These are phyloP conservation scores for Ptychochromis oligacanthus DNA, from an alignment of 2,113 vertebrate species.

Conservation along the genomic window DNA sequence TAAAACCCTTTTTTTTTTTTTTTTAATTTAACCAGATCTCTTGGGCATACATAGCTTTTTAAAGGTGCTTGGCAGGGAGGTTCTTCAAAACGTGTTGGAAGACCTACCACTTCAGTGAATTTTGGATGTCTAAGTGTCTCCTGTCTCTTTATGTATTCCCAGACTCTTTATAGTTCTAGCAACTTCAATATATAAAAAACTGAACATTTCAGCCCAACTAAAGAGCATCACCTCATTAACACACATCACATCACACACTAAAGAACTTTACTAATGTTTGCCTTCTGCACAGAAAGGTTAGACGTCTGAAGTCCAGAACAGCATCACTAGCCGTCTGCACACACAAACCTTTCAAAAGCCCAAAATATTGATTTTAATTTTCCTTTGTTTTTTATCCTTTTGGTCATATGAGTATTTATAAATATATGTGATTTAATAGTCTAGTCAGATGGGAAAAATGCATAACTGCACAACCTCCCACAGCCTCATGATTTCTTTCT, in stretches of 20 bases:
- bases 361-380: not conserved
- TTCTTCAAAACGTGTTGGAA: too few relatives aligned
- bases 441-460: not conserved
- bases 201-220: not conserved
- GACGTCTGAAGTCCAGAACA: not conserved
- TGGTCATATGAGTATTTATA: not conserved
- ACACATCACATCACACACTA: not conserved
- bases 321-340: not conserved
- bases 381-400: too few relatives aligned
- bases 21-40: not conserved
- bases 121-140: not conserved
- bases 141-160: not conserved
- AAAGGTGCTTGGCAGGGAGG: too few relatives aligned
- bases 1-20: too few relatives aligned
- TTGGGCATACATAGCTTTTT: too few relatives aligned
- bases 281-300: not conserved
- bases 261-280: too few relatives aligned
- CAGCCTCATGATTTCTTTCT: not conserved
- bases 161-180: not conserved
- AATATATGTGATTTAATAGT: not conserved
- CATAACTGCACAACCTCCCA: not conserved
- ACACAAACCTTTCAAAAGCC: not conserved
- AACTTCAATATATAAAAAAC: not conserved
- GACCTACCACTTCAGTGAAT: not conserved
- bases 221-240: constrained; percentile 1